A percentile compares a stretch with the other conserved stretches of the same genome.
phyloP scores from a whole-genome alignment of 64 coral and sea anemone genomes.

The Stichodactyla mertensii region DNA sequence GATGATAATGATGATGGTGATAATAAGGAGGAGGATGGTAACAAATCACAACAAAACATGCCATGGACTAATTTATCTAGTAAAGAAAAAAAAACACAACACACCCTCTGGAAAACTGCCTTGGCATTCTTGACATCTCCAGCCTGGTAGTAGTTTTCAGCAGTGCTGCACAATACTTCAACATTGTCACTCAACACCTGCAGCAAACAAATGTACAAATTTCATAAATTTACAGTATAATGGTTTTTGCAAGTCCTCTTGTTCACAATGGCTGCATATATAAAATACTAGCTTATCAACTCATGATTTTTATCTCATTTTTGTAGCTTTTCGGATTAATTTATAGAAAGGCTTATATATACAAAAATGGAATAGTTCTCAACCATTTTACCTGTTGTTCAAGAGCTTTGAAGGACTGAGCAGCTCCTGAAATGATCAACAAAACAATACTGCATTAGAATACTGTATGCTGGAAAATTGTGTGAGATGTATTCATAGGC shows the following conservation, averaged over 20 bases:
- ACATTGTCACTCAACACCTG: conserved; percentile 84
- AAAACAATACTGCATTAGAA: background rate
- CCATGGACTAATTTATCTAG: too few relatives aligned
- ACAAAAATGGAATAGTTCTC: background rate
- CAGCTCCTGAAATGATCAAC: conserved; percentile 50
- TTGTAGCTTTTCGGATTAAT: too few relatives aligned
- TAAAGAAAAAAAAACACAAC: background rate
- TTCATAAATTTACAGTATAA: too few relatives aligned
- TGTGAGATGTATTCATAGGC: too few relatives aligned
- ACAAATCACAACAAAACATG: too few relatives aligned
- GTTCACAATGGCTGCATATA: too few relatives aligned
- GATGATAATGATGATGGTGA: too few relatives aligned
- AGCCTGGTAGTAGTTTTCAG: conserved; percentile 78
- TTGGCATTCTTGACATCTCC: conserved; percentile 85
- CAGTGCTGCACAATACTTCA: conserved; percentile 76
- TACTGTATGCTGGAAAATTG: background rate
- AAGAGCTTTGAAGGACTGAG: conserved; percentile 74
- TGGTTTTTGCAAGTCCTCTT: too few relatives aligned
- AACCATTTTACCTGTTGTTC: conserved; percentile 61
- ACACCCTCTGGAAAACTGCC: conserved; percentile 72
- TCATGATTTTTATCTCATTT: too few relatives aligned
- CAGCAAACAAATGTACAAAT: background rate
- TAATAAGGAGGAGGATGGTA: too few relatives aligned
- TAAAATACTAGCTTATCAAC: too few relatives aligned
- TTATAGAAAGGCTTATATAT: too few relatives aligned